Conservation (phyloP, 2,888 invertebrate genomes). For the Pedicia rivosa region DNA sequence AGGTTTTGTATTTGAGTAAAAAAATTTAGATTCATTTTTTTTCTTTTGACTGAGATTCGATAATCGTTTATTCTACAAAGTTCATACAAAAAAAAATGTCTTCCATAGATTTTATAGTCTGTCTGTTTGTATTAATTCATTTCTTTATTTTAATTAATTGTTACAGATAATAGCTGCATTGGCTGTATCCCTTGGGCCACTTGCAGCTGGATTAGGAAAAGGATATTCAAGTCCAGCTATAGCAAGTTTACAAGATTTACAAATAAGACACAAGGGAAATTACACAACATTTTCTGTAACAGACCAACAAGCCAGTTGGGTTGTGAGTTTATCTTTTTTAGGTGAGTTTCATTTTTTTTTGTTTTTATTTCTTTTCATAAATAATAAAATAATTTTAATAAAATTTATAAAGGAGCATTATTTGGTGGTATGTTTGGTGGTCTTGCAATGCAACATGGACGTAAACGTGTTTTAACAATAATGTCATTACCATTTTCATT, state of each 20-base stretch:
- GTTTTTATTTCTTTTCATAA: background rate
- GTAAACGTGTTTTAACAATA: conserved; percentile 48
- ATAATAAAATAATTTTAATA: background rate
- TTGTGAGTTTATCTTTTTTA: conserved; percentile 53
- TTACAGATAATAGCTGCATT: conserved; percentile 50
- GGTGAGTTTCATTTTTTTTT: conserved; percentile 26
- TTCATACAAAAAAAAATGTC: too few species aligned
- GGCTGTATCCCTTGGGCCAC: conserved; percentile 53
- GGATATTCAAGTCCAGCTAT: conserved; percentile 61
- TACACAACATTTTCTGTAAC: conserved; percentile 40
- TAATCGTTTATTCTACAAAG: too few species aligned
- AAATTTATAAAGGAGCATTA: conserved; percentile 38
- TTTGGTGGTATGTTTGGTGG: conserved; percentile 62
- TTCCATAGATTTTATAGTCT: too few species aligned
- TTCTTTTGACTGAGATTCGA: too few species aligned
- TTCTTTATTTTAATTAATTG: too few species aligned
- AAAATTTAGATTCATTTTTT: too few species aligned
- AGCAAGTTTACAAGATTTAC: conserved; percentile 47
- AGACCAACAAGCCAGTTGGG: conserved; percentile 56
- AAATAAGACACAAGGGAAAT: conserved; percentile 24
- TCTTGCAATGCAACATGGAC: conserved; percentile 52
- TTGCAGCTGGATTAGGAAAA: conserved; percentile 56
- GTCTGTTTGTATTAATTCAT: too few species aligned
- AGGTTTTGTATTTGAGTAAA: too few species aligned
- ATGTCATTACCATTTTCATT: conserved; percentile 60